phyloP scores from a whole-genome alignment of 2,797 vertebrate genomes.

The Neomorphus geoffroyi region DNA sequence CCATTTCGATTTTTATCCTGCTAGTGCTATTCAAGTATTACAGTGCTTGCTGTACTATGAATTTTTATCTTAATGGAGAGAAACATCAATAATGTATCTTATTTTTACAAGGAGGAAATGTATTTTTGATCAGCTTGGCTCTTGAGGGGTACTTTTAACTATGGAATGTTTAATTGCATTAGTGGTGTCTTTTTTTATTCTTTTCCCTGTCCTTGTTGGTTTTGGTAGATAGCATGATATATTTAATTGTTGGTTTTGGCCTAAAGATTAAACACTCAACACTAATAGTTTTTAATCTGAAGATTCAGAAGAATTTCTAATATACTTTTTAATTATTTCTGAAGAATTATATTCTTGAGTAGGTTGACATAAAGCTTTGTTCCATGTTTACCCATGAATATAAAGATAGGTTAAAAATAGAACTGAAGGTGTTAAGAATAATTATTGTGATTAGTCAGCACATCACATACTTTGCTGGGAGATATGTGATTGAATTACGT shows the following conservation, averaged over 20 bases:
- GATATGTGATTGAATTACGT: neutral
- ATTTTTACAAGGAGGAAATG: neutral
- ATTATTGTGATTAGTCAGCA: neutral
- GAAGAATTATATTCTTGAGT: neutral
- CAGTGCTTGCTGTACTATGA: neutral
- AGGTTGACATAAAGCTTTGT: neutral
- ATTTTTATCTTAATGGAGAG: neutral
- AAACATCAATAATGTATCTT: neutral
- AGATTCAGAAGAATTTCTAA: neutral
- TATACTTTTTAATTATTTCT: neutral
- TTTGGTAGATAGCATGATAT: neutral
- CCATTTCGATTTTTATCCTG: neutral
- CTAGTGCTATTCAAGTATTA: neutral
- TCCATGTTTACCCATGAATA: neutral
- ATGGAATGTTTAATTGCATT: neutral
- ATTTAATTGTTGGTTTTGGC: neutral
- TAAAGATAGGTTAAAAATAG: neutral
- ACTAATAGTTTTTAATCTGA: neutral
- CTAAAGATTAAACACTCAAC: neutral
- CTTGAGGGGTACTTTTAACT: neutral
- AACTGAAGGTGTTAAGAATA: neutral
- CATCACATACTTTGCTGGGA: neutral
- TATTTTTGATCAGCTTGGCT: neutral
- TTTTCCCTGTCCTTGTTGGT: rapidly evolving
- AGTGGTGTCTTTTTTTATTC: neutral